phyloP scores from a whole-genome alignment of 2,888 invertebrate species.

The Latrodectus elegans region DNA sequence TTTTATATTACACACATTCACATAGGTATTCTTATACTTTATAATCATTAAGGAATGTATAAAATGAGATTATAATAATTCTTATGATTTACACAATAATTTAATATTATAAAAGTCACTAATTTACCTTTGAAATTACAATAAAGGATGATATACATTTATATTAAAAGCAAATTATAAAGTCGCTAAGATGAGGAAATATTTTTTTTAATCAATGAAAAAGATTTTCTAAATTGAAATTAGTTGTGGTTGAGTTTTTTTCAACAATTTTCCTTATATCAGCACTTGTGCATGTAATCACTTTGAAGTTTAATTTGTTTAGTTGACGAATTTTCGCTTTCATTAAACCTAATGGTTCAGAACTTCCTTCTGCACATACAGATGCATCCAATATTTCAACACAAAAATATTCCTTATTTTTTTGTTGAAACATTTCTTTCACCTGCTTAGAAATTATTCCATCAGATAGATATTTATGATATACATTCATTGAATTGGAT shows the following conservation, averaged over 20 bases:
- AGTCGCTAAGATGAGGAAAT: too few species aligned
- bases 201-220: too few species aligned
- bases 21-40: too few species aligned
- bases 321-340: slow-evolving; percentile 61
- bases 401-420: slow-evolving; percentile 26
- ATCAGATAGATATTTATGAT: slow-evolving; percentile 17
- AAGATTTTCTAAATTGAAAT: too few species aligned
- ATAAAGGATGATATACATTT: too few species aligned
- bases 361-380: slow-evolving; percentile 28
- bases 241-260: not conserved
- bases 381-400: slow-evolving; percentile 62
- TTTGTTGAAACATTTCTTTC: slow-evolving; percentile 9
- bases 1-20: too few species aligned
- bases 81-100: too few species aligned
- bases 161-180: too few species aligned
- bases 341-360: slow-evolving; percentile 50
- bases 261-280: slow-evolving; percentile 24
- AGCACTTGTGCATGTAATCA: slow-evolving; percentile 40
- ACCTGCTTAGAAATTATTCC: slow-evolving; percentile 40
- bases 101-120: too few species aligned
- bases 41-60: too few species aligned
- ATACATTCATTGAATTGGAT: not conserved
- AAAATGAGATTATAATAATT: too few species aligned
- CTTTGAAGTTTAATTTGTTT: slow-evolving; percentile 40
- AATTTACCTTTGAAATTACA: too few species aligned